Percentiles rank a stretch among this genome's conserved stretches.
phyloP scores from a whole-genome alignment of 2,797 vertebrate species.

The Agapornis canus region DNA sequence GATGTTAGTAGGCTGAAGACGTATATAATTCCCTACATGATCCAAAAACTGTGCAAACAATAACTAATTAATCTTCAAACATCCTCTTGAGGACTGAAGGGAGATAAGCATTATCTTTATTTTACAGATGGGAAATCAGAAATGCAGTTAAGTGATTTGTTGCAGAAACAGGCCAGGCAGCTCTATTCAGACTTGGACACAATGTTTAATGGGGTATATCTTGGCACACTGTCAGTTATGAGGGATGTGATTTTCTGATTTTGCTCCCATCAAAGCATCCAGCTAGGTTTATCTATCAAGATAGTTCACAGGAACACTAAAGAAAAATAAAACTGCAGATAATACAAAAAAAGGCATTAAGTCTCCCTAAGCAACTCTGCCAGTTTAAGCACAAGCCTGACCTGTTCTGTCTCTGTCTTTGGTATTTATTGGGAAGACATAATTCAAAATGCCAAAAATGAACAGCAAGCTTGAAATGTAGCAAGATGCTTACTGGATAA shows the following conservation, averaged over 20 bases:
- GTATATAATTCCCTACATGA: neutral
- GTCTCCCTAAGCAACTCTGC: neutral
- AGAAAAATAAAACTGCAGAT: neutral
- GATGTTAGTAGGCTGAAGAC: neutral
- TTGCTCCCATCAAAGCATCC: conserved; percentile 10
- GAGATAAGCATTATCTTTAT: conserved; percentile 50
- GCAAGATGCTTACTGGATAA: neutral
- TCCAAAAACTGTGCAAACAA: conserved; percentile 25
- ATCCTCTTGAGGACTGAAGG: neutral
- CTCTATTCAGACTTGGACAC: neutral
- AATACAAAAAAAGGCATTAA: neutral
- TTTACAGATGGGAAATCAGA: conserved; percentile 33
- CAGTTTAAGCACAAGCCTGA: neutral
- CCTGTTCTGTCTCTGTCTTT: neutral
- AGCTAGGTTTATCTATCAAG: neutral
- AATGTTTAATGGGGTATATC: neutral
- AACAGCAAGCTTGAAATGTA: neutral
- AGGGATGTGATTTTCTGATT: conserved; percentile 4
- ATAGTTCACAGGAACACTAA: neutral
- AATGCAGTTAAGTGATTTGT: neutral
- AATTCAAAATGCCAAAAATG: neutral
- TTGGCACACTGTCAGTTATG: neutral
- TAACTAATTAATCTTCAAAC: conserved; percentile 46
- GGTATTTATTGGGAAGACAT: neutral
- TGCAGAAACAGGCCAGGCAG: neutral